These are phyloP conservation scores for Steinernema scapterisci DNA, from an alignment of 2,888 invertebrate species.

Conservation along the genomic window DNA sequence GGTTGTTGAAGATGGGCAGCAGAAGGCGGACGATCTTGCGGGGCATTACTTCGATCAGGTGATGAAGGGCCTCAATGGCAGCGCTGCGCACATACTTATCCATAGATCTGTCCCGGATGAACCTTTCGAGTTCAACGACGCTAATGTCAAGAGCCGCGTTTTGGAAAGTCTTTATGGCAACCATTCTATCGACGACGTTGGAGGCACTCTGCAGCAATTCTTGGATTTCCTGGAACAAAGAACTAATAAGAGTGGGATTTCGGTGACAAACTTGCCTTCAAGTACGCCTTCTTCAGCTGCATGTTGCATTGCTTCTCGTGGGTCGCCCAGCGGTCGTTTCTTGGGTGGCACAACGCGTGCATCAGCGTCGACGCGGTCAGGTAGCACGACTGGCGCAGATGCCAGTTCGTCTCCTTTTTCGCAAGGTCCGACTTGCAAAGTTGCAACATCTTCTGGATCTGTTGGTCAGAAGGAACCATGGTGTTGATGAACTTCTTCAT, in stretches of 20 bases:
- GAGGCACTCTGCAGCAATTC: not conserved
- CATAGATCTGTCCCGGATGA: conserved; percentile 53
- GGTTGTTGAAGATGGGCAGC: conserved; percentile 47
- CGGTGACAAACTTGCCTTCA: not conserved
- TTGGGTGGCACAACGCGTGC: conserved; percentile 47
- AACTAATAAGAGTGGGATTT: not conserved
- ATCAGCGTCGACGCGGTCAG: conserved; percentile 42
- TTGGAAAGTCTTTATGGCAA: conserved; percentile 61
- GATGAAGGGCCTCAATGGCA: conserved; percentile 50
- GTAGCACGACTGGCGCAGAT: conserved; percentile 42
- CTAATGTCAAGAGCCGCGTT: conserved; percentile 62
- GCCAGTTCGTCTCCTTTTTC: not conserved
- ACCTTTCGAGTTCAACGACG: conserved; percentile 58
- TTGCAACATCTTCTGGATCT: conserved; percentile 7
- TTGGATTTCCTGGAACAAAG: not conserved
- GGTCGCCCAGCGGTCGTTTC: conserved; percentile 34
- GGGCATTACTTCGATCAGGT: conserved; percentile 43
- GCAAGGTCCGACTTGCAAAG: conserved; percentile 1
- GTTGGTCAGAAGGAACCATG: not conserved
- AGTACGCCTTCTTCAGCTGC: conserved; percentile 41
- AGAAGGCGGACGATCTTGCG: conserved; percentile 46
- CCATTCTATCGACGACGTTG: conserved; percentile 35
- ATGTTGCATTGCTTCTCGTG: not conserved
- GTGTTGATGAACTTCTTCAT: conserved; percentile 38
- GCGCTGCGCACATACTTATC: conserved; percentile 49